Evolutionary conservation across 2,888 invertebrate species (phyloP), one percentile per base, ranked within the genome.

Genomic region (Limnephilus auricula): DNA sequence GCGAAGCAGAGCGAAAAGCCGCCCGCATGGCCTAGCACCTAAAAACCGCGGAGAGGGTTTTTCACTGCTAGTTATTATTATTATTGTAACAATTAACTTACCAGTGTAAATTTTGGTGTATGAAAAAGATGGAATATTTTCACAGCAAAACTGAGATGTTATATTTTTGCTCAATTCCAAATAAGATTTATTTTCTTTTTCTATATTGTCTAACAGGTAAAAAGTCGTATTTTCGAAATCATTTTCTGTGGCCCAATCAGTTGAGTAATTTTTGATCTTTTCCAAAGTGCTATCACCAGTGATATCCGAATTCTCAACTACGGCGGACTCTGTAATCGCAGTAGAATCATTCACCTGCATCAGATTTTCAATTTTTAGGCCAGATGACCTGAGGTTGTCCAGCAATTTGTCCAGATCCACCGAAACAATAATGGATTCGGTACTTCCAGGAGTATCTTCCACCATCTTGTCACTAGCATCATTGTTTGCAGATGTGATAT

Each of bases 21-120:
- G n/a, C n/a, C n/a, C n/a, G n/a, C n/a, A n/a, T n/a, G n/a, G n/a
- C n/a, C n/a, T n/a, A n/a, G n/a, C n/a, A n/a, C n/a, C n/a, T n/a
- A n/a, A n/a, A n/a, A n/a, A n/a, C n/a, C n/a, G n/a, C n/a, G n/a
- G n/a, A n/a, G n/a, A n/a, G n/a, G n/a, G n/a, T n/a, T n/a, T n/a
- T n/a, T n/a, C n/a, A n/a, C n/a, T n/a, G n/a, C n/a, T n/a, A 80
- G 4, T 40, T 40, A 40, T 40, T 45, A 50, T 18, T 50, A 15
- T 50, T 50, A 45, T 12, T 82, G 32, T 82, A 9, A 82, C 3
- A 18, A 82, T 1, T 15, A 86, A 86, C 86, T 86, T 86, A 86
- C 86, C 1, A 86, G 86, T 31, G 50, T 86, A 86, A 30, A 32
- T 45, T 18, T 31, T 50, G 50, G 18, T 86, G 50, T 45, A 86